Conservation (phyloP, 2,888 invertebrate genomes). For the Acronicta alni region DNA sequence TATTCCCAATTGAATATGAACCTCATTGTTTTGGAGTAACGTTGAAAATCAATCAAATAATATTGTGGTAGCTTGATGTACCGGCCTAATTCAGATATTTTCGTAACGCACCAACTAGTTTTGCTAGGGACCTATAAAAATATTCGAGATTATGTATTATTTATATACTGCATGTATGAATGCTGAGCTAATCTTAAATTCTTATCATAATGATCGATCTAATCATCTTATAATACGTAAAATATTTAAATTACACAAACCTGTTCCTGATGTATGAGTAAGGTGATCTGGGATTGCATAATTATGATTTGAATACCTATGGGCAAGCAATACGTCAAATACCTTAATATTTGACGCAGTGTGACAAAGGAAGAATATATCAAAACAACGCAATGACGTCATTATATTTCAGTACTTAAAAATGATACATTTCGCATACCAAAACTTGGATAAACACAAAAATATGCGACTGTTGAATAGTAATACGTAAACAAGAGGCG, state of each 20-base stretch:
- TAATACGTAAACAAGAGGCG: constrained; percentile 48
- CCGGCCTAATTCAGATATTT: too few relatives aligned
- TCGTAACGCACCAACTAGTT: too few relatives aligned
- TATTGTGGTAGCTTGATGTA: too few relatives aligned
- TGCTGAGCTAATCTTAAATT: too few relatives aligned
- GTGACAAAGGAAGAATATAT: background rate
- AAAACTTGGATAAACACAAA: constrained; percentile 33
- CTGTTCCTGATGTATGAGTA: constrained; percentile 2
- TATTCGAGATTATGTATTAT: too few relatives aligned
- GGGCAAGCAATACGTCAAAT: constrained; percentile 18
- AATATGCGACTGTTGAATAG: constrained; percentile 13
- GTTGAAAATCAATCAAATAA: too few relatives aligned
- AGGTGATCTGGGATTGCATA: constrained; percentile 7
- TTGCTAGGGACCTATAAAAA: too few relatives aligned
- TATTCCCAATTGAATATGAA: too few relatives aligned
- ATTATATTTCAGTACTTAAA: constrained; percentile 4
- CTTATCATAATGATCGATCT: too few relatives aligned
- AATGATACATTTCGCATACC: constrained; percentile 6
- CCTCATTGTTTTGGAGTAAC: too few relatives aligned
- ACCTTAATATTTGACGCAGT: constrained; percentile 10
- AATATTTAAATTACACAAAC: background rate
- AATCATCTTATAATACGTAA: background rate
- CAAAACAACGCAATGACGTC: background rate
- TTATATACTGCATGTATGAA: too few relatives aligned
- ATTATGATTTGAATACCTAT: constrained; percentile 18